These are phyloP conservation scores for Actias luna DNA, from an alignment of 2,888 invertebrate species.

Conservation along the genomic window DNA sequence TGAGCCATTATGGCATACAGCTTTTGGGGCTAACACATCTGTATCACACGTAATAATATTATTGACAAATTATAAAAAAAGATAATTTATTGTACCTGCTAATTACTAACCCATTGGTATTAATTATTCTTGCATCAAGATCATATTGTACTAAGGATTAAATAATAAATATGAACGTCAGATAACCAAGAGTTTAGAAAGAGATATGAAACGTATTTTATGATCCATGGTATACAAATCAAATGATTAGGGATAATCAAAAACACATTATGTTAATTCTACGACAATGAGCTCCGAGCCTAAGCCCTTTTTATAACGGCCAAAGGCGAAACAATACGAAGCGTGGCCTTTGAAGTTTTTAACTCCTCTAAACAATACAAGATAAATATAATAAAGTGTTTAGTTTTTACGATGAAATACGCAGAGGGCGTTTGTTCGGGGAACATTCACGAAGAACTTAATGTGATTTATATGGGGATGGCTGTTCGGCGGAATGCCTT, in stretches of 20 bases:
- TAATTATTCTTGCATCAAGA: neutral
- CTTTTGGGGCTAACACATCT: too few species aligned
- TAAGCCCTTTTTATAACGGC: neutral
- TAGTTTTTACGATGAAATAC: slow-evolving; percentile 2
- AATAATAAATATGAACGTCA: neutral
- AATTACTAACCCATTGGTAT: too few species aligned
- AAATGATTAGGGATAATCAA: neutral
- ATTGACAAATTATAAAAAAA: too few species aligned
- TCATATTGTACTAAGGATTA: neutral
- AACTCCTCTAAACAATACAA: neutral
- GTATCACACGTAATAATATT: too few species aligned
- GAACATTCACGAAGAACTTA: slow-evolving; percentile 1
- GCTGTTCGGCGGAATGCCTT: neutral
- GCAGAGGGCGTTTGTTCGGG: neutral
- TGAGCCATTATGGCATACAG: too few species aligned
- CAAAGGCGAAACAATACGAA: neutral
- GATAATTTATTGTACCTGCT: too few species aligned
- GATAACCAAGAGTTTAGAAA: neutral
- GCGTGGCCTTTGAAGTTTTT: neutral
- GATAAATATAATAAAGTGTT: slow-evolving; percentile 8
- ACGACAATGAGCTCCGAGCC: neutral
- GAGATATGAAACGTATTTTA: neutral
- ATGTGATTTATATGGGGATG: neutral
- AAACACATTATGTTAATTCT: neutral
- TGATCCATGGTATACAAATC: neutral